Evolutionary conservation across 2,113 vertebrate species (phyloP).

Genomic region (Cinclus mexicanus): DNA sequence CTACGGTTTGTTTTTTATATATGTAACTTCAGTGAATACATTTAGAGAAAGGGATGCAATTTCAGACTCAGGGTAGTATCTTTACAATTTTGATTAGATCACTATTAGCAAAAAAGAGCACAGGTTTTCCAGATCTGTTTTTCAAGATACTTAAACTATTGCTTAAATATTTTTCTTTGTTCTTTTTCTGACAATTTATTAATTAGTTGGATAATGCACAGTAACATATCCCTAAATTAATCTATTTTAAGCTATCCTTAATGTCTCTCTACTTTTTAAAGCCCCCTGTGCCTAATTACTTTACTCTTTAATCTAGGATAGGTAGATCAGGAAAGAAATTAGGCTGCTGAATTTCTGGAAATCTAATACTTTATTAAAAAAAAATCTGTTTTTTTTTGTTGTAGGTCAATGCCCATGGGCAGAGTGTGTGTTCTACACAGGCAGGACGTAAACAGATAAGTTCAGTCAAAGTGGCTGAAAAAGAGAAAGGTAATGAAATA

Average conservation of each 20-base stretch:
- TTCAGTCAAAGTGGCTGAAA: constrained; percentile 41
- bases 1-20: neutral
- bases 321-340: neutral
- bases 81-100: neutral
- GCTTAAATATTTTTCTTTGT: neutral
- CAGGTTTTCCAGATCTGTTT: neutral
- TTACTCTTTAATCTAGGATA: neutral
- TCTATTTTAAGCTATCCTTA: neutral
- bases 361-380: neutral
- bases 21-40: neutral
- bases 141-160: neutral
- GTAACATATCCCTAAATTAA: neutral
- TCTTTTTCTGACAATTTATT: neutral
- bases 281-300: neutral
- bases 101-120: neutral
- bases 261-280: neutral
- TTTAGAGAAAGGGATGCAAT: neutral
- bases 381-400: fast-evolving
- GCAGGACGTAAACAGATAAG: constrained; percentile 45
- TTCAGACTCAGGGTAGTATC: neutral
- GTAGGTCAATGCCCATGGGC: neutral
- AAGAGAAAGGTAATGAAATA: constrained; percentile 70
- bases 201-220: neutral
- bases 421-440: neutral
- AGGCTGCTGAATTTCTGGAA: neutral